Evolutionary conservation across 1,140 invertebrate genomes (phyloP).

Genomic region (Drosophila simulans): DNA sequence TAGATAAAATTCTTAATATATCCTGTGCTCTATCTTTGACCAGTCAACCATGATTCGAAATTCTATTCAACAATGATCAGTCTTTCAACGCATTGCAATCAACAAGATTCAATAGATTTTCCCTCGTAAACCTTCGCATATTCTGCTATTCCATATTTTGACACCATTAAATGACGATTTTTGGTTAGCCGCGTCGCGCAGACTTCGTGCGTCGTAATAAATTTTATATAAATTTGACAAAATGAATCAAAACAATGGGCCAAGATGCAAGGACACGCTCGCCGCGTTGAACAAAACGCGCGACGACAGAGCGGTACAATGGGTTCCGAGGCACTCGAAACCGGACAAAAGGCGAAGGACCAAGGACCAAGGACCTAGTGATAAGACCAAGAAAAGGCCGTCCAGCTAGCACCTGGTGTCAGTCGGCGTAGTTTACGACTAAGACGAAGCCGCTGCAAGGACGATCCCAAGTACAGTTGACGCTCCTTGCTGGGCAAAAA

Average conservation of each 20-base stretch:
- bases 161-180: constrained; percentile 73
- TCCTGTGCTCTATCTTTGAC: constrained; percentile 31
- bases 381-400: constrained; percentile 71
- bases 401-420: constrained; percentile 53
- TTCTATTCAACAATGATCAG: background rate
- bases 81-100: constrained; percentile 2
- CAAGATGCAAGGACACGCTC: constrained; percentile 70
- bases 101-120: constrained; percentile 5
- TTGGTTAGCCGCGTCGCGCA: constrained; percentile 25
- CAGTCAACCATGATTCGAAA: constrained; percentile 22
- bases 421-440: constrained; percentile 29
- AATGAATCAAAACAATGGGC: constrained; percentile 73
- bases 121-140: constrained; percentile 4
- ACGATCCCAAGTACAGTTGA: constrained; percentile 32
- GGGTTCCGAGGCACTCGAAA: constrained; percentile 42
- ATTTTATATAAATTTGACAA: constrained; percentile 82
- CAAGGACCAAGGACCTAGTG: constrained; percentile 11
- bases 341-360: constrained; percentile 36
- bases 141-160: constrained; percentile 54
- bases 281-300: constrained; percentile 24
- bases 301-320: constrained; percentile 56
- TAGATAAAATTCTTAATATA: background rate
- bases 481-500: constrained; percentile 12
- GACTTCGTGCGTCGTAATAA: constrained; percentile 64
- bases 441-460: constrained; percentile 32